Evolutionary conservation across 2,888 invertebrate species (phyloP), one percentile per base, ranked within the genome.

Genomic region (Laspeyria flexula): DNA sequence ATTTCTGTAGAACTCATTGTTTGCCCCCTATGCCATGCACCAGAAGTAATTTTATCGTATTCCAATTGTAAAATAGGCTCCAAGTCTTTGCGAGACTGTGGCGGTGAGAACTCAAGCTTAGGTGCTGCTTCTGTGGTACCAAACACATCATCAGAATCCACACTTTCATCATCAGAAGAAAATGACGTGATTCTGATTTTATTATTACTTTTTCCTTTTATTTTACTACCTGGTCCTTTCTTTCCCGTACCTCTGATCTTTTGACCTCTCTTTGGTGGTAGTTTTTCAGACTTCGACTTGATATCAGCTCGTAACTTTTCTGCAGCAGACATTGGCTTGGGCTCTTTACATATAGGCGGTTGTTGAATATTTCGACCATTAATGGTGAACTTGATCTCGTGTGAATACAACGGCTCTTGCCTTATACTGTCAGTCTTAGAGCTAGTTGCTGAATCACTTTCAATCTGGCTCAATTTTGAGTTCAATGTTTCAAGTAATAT

Each of bases 1-100:
- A 96, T 95, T 91, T 96, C 96, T 0, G 96, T 96, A 0, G 96
- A 96, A 65, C 95, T 96, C 96, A 96, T 96, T 0, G 95, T 95
- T 82, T 96, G 96, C 0, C 94, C 94, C 63, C 94, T 90, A 44
- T 94, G 94, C 94, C 94, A 94, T 18, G 94, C 94, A 0, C 94
- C 94, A 1, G 94, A 94, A 13, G 94, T 94, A 7, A 94, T 93
- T 71, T 95, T 94, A 76, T 95, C 96, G 47, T 95, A 95, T 77
- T 96, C 96, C 50, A 94, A 93, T 73, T 95, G 95, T 27, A 96
- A 79, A 53, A 96, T 96, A 0, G 96, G 95, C 77, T 96, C 96
- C 69, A 96, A 94, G 75, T 96, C 96, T 81, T 96, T 96, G 5
- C 96, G 93, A 30, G 95, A 96, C 73, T 96, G 96, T 1, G 96